These are phyloP conservation scores for Chiloscyllium punctatum DNA, from an alignment of 2,797 vertebrate species.

Conservation along the genomic window DNA sequence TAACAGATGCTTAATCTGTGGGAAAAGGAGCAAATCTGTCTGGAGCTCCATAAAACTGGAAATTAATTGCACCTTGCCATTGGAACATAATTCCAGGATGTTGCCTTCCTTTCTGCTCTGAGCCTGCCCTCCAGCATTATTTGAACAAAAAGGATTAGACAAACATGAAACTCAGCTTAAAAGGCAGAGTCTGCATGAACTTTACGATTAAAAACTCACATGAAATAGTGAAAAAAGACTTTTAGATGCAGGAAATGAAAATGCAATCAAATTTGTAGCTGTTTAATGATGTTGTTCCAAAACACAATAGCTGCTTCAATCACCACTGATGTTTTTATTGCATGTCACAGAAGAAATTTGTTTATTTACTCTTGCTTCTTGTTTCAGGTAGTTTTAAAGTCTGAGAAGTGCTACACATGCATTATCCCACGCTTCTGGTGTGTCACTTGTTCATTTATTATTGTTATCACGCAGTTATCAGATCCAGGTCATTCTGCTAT, in stretches of 20 bases:
- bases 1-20: slow-evolving; percentile 43
- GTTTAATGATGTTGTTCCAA: background rate
- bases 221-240: background rate
- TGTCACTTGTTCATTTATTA: background rate
- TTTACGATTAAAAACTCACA: background rate
- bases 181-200: background rate
- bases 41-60: slow-evolving; percentile 43
- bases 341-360: background rate
- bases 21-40: slow-evolving; percentile 44
- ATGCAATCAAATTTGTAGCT: slow-evolving; percentile 15
- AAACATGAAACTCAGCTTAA: background rate
- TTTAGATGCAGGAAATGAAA: slow-evolving; percentile 14
- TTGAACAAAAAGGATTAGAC: slow-evolving; percentile 39
- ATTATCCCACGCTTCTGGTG: slow-evolving; percentile 1
- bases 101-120: slow-evolving; percentile 44
- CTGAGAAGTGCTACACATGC: background rate
- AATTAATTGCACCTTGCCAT: slow-evolving; percentile 43
- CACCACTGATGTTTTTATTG: slow-evolving; percentile 21
- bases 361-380: slow-evolving; percentile 21
- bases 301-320: background rate
- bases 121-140: slow-evolving; percentile 45
- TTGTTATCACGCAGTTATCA: background rate
- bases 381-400: slow-evolving; percentile 5
- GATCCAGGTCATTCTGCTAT: background rate
- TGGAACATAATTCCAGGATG: slow-evolving; percentile 50